Percentiles rank a stretch among this genome's conserved stretches.
Conservation (phyloP, 2,113 vertebrate genomes). For the Acrocephalus kingi region DNA sequence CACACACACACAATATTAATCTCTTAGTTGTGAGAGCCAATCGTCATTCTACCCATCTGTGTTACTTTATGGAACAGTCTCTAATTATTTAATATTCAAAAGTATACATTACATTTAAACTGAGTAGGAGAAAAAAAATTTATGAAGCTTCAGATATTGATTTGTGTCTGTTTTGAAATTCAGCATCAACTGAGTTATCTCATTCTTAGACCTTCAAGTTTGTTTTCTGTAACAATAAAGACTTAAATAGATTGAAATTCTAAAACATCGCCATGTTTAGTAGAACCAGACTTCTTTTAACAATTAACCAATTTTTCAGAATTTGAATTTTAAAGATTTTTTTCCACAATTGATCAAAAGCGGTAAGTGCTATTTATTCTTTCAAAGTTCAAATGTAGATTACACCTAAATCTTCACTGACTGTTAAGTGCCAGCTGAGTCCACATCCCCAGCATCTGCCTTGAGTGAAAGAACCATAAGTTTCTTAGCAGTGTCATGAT, state of each 20-base stretch:
- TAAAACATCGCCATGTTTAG: background rate
- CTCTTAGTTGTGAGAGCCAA: too few species aligned
- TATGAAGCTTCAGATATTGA: background rate
- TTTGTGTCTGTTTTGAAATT: background rate
- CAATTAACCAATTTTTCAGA: background rate
- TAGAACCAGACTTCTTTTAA: background rate
- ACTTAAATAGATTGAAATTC: background rate
- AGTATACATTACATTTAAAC: too few species aligned
- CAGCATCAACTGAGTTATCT: background rate
- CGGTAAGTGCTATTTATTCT: background rate
- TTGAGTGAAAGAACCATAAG: background rate
- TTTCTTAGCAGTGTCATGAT: background rate
- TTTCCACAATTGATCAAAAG: background rate
- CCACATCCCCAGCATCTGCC: background rate
- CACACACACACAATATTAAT: too few species aligned
- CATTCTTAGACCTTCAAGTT: background rate
- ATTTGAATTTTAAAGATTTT: background rate
- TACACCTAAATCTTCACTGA: background rate
- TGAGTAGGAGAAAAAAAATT: too few species aligned
- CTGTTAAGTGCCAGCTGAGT: background rate
- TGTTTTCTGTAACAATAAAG: background rate
- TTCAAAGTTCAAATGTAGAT: background rate
- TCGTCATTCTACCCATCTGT: too few species aligned
- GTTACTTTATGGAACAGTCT: too few species aligned
- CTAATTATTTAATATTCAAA: too few species aligned